Evolutionary conservation across 2,888 invertebrate species (phyloP).

Genomic region (Notodonta ziczac): DNA sequence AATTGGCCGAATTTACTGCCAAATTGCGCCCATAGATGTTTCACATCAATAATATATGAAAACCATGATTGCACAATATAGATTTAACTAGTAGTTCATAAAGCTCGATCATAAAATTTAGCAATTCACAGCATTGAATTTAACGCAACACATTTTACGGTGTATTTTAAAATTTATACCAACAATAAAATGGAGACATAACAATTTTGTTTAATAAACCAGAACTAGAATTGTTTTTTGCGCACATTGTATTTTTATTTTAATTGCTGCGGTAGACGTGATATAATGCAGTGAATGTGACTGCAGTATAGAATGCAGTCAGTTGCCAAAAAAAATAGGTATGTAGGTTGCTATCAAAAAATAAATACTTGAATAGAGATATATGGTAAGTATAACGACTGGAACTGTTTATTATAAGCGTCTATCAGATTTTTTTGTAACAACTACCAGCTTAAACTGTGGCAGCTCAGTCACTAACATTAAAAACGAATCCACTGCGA

Average conservation of each 20-base stretch:
- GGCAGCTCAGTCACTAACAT: background rate
- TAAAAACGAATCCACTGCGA: background rate
- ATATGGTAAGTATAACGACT: too few relatives aligned
- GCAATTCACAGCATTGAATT: too few relatives aligned
- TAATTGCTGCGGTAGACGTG: background rate
- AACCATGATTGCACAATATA: background rate
- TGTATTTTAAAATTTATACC: background rate
- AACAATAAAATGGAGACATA: background rate
- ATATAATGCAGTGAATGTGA: background rate
- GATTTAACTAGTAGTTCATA: background rate
- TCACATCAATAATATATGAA: background rate
- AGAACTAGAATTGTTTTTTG: constrained; percentile 1
- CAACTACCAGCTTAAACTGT: too few relatives aligned
- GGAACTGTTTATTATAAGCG: too few relatives aligned
- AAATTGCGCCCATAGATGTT: background rate
- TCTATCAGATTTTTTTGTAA: too few relatives aligned
- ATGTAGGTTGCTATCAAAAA: background rate
- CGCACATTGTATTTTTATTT: background rate
- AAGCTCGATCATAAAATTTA: too few relatives aligned
- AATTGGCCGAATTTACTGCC: too few relatives aligned
- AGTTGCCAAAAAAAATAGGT: background rate
- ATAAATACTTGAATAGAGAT: background rate
- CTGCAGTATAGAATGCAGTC: background rate
- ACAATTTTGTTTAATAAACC: background rate
- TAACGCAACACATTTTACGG: background rate